Evolutionary conservation across 2,113 vertebrate species (phyloP), one percentile per base, ranked within the genome.

Genomic region (Arenaria interpres): DNA sequence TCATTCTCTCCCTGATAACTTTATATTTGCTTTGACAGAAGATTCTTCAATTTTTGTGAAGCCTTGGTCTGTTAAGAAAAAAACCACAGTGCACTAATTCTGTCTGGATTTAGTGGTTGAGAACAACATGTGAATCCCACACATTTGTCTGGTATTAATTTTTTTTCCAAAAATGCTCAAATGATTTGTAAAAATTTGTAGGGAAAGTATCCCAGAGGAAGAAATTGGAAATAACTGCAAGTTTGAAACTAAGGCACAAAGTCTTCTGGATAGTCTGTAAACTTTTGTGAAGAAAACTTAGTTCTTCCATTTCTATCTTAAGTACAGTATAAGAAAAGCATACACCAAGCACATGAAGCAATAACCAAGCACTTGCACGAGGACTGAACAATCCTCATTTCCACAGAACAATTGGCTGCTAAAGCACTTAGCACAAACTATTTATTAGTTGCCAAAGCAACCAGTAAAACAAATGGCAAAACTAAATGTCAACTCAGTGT

Each of bases 391-490:
- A 92, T 83, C 48, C 76, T 72, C 85, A 76, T 85, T 93, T 90
- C 82, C 67, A 89, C 89, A 87, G 78, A 97, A 73, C 4, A 25
- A 96, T 18, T 95, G 92, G 95, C 96, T 93, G 95, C 89, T 92
- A 95, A 97, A 94, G 82, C 83, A 94, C 93, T 95, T 93, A 97
- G 80, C 79, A 84, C 73, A 91, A 93, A 88, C 80, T 97, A 94
- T 97, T 98, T 98, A 95, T 75, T 62, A 60, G 96, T 97, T 89
- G 56, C 97, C 94, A 91, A 86, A 96, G 97, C 91, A 97, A 98
- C 97, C 54, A 73, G 73, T 95, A 92, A 97, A 97, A 97, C 96
- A 98, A 95, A 97, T 75, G 78, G 88, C 80, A 92, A 95, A 97
- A 96, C 68, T 91, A 88, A 96, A 96, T 94, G 93, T 93, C 95